These are phyloP conservation scores for Limenitis camilla DNA, from an alignment of 2,888 invertebrate species.

Conservation along the genomic window DNA sequence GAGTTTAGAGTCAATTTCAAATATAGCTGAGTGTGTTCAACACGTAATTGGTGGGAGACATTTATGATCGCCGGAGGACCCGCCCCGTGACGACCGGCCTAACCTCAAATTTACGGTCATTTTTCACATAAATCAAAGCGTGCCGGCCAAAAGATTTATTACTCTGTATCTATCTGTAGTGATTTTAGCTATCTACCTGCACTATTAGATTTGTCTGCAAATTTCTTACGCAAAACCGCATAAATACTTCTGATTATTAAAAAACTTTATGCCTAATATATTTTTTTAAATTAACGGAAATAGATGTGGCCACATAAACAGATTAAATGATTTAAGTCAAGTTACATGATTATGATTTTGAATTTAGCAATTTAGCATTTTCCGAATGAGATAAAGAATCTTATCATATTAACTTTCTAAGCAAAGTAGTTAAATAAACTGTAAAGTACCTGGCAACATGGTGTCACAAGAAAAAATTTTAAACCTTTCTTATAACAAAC, in stretches of 20 bases:
- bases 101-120: constrained; percentile 73
- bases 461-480: too few relatives aligned
- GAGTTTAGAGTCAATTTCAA: constrained; percentile 28
- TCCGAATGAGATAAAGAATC: too few relatives aligned
- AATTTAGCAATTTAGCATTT: too few relatives aligned
- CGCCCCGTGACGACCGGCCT: constrained; percentile 48
- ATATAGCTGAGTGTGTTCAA: constrained; percentile 33
- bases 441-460: too few relatives aligned
- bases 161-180: constrained; percentile 48
- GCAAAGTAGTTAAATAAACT: too few relatives aligned
- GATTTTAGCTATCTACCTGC: constrained; percentile 40
- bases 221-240: constrained; percentile 34
- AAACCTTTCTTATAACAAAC: too few relatives aligned
- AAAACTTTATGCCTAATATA: too few relatives aligned
- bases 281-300: too few relatives aligned
- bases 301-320: too few relatives aligned
- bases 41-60: constrained; percentile 48
- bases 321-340: too few relatives aligned
- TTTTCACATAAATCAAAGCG: constrained; percentile 74
- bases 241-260: background rate
- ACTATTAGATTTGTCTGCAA: constrained; percentile 37
- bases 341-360: too few relatives aligned
- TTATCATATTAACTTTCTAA: too few relatives aligned
- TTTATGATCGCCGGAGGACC: constrained; percentile 35
- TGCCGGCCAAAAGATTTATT: constrained; percentile 67